A percentile compares a stretch with the other conserved stretches of the same genome.
phyloP scores from a whole-genome alignment of 2,888 invertebrate species.

The Plemyria rubiginata region DNA sequence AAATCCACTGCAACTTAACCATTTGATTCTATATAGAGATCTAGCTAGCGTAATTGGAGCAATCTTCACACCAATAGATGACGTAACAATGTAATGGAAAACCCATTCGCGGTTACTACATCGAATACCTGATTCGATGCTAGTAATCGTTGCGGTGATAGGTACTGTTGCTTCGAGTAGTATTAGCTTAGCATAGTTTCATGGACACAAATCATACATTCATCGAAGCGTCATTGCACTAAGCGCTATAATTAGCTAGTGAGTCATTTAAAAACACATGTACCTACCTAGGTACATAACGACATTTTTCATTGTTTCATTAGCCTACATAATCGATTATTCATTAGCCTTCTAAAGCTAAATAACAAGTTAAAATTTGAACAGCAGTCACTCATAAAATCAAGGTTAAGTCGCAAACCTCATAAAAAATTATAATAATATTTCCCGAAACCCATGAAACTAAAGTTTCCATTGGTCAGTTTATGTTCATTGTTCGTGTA shows the following conservation, averaged over 20 bases:
- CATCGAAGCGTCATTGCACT: slow-evolving; percentile 40
- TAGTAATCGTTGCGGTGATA: too few species aligned
- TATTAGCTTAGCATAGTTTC: slow-evolving; percentile 3
- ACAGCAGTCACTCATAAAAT: too few species aligned
- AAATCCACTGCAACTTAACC: too few species aligned
- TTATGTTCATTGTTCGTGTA: too few species aligned
- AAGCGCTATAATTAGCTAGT: slow-evolving; percentile 40
- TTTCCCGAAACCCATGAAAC: too few species aligned
- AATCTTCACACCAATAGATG: background rate
- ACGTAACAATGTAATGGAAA: slow-evolving; percentile 1
- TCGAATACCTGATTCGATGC: background rate
- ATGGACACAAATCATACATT: slow-evolving; percentile 40
- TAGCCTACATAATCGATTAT: slow-evolving; percentile 15
- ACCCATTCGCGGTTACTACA: background rate
- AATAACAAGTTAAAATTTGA: too few species aligned
- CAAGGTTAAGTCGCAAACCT: too few species aligned
- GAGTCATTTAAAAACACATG: slow-evolving; percentile 36
- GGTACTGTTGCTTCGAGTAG: background rate
- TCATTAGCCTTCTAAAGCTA: background rate
- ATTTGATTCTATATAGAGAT: background rate
- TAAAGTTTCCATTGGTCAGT: too few species aligned
- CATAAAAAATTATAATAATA: too few species aligned
- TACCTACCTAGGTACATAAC: background rate
- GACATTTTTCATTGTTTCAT: slow-evolving; percentile 1
- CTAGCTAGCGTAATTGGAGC: background rate